These are phyloP conservation scores for Epicampocera succincta DNA, from an alignment of 2,888 invertebrate species.

Conservation along the genomic window DNA sequence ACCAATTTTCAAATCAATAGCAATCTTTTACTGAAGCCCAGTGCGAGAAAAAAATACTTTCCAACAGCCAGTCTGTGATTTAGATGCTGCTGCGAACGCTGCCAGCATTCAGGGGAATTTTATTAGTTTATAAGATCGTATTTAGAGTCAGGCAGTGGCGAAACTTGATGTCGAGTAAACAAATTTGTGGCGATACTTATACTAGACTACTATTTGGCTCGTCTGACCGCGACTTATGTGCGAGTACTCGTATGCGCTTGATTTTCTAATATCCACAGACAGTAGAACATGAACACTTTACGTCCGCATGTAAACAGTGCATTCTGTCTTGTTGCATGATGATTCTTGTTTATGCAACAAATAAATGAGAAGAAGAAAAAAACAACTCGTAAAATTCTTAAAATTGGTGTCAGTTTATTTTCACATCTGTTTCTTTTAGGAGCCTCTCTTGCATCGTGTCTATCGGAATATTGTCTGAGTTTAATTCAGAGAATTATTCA, in stretches of 20 bases:
- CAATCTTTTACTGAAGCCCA: not conserved
- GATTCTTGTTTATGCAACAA: slow-evolving; percentile 26
- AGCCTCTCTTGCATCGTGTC: slow-evolving; percentile 1
- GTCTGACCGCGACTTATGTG: too few relatives aligned
- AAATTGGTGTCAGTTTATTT: slow-evolving; percentile 61
- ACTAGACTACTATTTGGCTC: not conserved
- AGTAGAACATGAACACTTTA: slow-evolving; percentile 1
- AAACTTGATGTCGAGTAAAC: too few relatives aligned
- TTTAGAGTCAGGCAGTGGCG: too few relatives aligned
- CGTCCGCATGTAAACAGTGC: not conserved
- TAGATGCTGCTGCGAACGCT: not conserved
- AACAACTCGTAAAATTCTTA: slow-evolving; percentile 36
- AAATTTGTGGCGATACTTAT: not conserved
- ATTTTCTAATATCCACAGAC: not conserved
- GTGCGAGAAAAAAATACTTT: not conserved
- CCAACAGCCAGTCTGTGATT: not conserved
- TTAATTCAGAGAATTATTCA: slow-evolving; percentile 9
- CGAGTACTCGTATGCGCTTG: too few relatives aligned
- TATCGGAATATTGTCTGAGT: slow-evolving; percentile 19
- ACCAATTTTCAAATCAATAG: slow-evolving; percentile 31
- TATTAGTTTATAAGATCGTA: slow-evolving; percentile 1
- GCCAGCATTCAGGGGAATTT: slow-evolving; percentile 1
- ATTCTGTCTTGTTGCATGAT: slow-evolving; percentile 39
- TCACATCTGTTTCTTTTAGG: slow-evolving; percentile 34
- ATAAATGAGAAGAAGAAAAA: slow-evolving; percentile 5